Evolutionary conservation across 2,888 invertebrate species (phyloP), one percentile per base, ranked within the genome.

Genomic region (Hedya salicella): DNA sequence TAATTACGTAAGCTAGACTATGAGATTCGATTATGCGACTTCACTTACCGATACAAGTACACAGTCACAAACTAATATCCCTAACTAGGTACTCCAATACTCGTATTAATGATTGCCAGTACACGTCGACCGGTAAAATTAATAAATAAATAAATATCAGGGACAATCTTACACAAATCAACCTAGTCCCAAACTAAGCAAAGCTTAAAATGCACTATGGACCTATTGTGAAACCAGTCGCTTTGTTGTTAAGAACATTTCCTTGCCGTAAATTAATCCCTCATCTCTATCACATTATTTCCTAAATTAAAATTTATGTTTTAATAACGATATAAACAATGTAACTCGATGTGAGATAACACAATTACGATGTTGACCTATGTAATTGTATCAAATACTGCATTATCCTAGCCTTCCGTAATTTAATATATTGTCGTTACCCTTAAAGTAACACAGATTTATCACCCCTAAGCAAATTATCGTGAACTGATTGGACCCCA

Each of bases 391-490:
- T 85, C 82, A 85, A 79, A 75, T 72, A 71, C 72, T 71, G 70
- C 78, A 79, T 88, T 87, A 87, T 85, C 77, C 78, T 75, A 75
- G 76, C 80, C 82, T 81, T 76, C 73, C 72, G 75, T 88, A 89
- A 91, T 87, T 78, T 77, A 86, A 86, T 91, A 85, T 85, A 82
- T 78, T 80, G 30, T 72, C 79, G 71, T 77, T 77, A 81, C 83
- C 85, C 78, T 75, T 76, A 76, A 77, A 79, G 81, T 86, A 89
- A 88, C 87, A 81, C 81, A 87, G 91, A 92, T 92, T 92, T 92
- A 91, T 91, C 80, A 81, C 86, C 89, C 88, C 85, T 89, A 88
- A 89, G 78, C 77, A 82, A 89, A 90, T 91, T 91, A 89, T 85
- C 76, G 80, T 81, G 83, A 88, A 84, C 86, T 86, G 86, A 88